A percentile compares a stretch with the other conserved stretches of the same genome.
phyloP scores from a whole-genome alignment of 2,113 vertebrate genomes.

The Pao palembangensis region DNA sequence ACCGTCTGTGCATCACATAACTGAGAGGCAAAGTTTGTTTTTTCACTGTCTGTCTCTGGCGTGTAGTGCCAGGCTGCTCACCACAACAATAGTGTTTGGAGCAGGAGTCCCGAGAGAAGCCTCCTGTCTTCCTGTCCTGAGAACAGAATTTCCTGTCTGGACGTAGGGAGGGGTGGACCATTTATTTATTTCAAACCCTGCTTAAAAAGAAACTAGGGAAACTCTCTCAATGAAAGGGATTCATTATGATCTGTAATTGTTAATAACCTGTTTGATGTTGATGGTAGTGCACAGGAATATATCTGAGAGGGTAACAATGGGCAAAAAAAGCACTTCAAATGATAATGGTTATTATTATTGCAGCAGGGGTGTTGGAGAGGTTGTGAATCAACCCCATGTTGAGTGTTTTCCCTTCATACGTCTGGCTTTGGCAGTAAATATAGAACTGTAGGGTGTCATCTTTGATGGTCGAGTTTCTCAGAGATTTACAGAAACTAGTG shows the following conservation, averaged over 20 bases:
- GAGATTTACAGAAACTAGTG: constrained; percentile 20
- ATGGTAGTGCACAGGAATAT: constrained; percentile 41
- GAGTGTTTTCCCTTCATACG: constrained; percentile 48
- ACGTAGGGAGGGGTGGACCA: constrained; percentile 56
- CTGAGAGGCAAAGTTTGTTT: constrained; percentile 71
- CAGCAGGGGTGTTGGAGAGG: constrained; percentile 60
- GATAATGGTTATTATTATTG: constrained; percentile 69
- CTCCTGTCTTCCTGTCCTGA: constrained; percentile 75
- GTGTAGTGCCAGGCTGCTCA: constrained; percentile 69
- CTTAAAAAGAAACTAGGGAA: constrained; percentile 66
- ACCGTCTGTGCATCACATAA: constrained; percentile 49
- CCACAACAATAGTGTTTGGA: constrained; percentile 81
- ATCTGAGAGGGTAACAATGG: constrained; percentile 68
- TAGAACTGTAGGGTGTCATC: background rate
- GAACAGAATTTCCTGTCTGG: constrained; percentile 77
- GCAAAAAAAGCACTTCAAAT: constrained; percentile 69
- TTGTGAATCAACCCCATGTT: constrained; percentile 52
- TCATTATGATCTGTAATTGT: constrained; percentile 62
- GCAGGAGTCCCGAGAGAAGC: constrained; percentile 74
- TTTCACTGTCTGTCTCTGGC: constrained; percentile 67
- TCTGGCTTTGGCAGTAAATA: constrained; percentile 21
- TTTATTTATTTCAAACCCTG: constrained; percentile 75
- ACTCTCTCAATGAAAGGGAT: constrained; percentile 50
- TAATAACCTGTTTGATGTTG: constrained; percentile 75
- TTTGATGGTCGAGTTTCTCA: constrained; percentile 41